Conservation (phyloP, 1,140 invertebrate species). For the Procambarus virginalis region DNA sequence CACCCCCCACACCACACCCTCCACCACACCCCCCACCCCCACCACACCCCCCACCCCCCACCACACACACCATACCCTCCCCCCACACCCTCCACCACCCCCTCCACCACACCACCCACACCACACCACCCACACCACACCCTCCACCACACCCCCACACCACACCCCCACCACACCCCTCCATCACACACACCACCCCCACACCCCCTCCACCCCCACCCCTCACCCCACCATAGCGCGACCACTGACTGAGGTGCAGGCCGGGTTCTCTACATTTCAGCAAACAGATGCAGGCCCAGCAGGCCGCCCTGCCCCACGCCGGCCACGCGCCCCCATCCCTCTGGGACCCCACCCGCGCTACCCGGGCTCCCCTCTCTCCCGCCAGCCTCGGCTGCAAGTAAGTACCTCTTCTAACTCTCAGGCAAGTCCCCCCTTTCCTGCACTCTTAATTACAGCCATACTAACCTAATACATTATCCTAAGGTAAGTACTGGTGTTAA, state of each 20-base stretch:
- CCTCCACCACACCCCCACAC: background rate
- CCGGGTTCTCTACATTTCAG: constrained; percentile 71
- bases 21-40: too few species aligned
- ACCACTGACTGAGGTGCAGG: background rate
- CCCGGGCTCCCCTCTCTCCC: constrained; percentile 79
- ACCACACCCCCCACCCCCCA: too few species aligned
- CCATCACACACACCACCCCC: background rate
- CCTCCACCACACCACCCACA: background rate
- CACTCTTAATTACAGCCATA: too few species aligned
- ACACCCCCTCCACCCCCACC: background rate
- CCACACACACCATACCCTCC: too few species aligned
- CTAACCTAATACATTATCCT: too few species aligned
- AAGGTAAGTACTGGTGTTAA: too few species aligned
- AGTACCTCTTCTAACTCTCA: constrained; percentile 29
- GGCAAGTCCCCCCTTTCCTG: background rate
- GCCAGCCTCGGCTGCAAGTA: constrained; percentile 72
- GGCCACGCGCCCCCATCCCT: constrained; percentile 81
- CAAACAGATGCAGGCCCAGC: constrained; percentile 95
- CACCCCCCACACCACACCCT: too few species aligned
- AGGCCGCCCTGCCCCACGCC: constrained; percentile 80
- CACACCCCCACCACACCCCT: background rate
- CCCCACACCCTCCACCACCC: too few species aligned
- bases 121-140: background rate
- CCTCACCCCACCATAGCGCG: background rate
- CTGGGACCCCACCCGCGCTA: constrained; percentile 82